Conservation (phyloP, 2,113 vertebrate genomes). For the Chloroceryle aenea region DNA sequence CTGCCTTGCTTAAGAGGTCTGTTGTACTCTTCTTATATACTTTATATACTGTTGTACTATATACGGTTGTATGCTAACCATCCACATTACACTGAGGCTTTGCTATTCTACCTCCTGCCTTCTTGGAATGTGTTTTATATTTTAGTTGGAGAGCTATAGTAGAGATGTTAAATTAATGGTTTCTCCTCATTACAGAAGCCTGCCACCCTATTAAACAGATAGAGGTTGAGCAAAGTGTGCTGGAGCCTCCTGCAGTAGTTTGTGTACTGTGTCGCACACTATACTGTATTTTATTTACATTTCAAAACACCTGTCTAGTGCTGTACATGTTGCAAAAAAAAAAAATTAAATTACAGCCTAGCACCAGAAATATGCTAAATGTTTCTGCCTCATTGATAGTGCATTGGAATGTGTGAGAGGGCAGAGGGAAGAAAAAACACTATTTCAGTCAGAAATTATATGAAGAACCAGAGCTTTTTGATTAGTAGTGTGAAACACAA, state of each 20-base stretch:
- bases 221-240: neutral
- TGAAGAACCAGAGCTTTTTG: neutral
- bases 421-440: neutral
- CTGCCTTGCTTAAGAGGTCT: neutral
- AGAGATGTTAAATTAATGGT: neutral
- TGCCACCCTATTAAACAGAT: neutral
- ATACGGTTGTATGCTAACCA: neutral
- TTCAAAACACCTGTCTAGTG: constrained; percentile 25
- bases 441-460: neutral
- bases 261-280: neutral
- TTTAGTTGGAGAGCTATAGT: neutral
- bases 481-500: neutral
- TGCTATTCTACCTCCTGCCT: neutral
- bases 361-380: neutral
- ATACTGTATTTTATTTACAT: constrained; percentile 7
- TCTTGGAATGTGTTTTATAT: neutral
- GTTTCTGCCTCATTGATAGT: neutral
- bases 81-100: neutral
- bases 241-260: neutral
- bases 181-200: constrained; percentile 22
- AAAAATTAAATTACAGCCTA: neutral
- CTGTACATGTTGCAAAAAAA: neutral
- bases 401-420: neutral
- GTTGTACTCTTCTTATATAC: neutral
- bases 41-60: too few species aligned